A percentile compares a stretch with the other conserved stretches of the same genome.
Conservation (phyloP, 1,140 invertebrate species). For the Melipona quadrifasciata region DNA sequence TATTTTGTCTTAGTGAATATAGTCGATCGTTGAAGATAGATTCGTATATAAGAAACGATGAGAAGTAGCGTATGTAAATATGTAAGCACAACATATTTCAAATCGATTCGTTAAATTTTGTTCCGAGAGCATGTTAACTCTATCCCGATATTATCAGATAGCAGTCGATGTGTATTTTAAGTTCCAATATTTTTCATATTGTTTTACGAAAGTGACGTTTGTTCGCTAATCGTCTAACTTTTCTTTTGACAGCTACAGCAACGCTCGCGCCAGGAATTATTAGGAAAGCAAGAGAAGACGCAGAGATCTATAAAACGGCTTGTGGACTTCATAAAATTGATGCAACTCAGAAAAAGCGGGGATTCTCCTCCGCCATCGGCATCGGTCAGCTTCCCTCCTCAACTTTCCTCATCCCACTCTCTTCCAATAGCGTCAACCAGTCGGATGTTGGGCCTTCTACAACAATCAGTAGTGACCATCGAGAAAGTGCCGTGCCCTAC, state of each 20-base stretch:
- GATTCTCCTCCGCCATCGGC: slow-evolving; percentile 67
- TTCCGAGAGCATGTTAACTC: slow-evolving; percentile 64
- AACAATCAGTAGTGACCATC: slow-evolving; percentile 55
- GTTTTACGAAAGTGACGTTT: no score
- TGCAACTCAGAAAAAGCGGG: slow-evolving; percentile 69
- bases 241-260: slow-evolving; percentile 73
- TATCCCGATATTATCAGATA: slow-evolving; percentile 22
- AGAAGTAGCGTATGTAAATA: not conserved
- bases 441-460: slow-evolving; percentile 44
- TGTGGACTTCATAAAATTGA: slow-evolving; percentile 79
- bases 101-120: slow-evolving; percentile 47
- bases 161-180: slow-evolving; percentile 17
- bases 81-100: not conserved
- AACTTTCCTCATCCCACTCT: slow-evolving; percentile 79
- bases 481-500: slow-evolving; percentile 52
- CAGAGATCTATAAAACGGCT: slow-evolving; percentile 79
- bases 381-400: slow-evolving; percentile 76
- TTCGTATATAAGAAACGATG: not conserved
- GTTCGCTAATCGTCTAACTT: slow-evolving; percentile 14
- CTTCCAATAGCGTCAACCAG: slow-evolving; percentile 53
- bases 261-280: slow-evolving; percentile 75
- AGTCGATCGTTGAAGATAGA: slow-evolving; percentile 4
- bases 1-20: slow-evolving; percentile 10
- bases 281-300: slow-evolving; percentile 79
- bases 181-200: not conserved